These are phyloP conservation scores for Zapus hudsonius DNA, from an alignment of 2,113 vertebrate genomes.

Conservation along the genomic window DNA sequence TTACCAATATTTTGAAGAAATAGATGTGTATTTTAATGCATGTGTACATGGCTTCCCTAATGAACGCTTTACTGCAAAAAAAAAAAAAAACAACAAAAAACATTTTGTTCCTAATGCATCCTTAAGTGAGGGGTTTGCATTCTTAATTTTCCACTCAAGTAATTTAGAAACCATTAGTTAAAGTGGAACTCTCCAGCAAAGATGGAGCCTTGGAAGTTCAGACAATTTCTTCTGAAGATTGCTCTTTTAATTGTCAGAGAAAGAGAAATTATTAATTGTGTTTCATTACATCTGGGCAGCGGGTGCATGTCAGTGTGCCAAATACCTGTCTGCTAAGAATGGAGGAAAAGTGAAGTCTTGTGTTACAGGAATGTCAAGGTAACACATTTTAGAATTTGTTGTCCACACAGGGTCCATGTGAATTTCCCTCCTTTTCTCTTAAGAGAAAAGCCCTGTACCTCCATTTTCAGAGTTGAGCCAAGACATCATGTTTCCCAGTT, in stretches of 20 bases:
- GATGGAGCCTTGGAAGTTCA: conserved; percentile 69
- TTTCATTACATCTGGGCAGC: conserved; percentile 70
- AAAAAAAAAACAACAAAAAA: not conserved
- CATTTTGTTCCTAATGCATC: conserved; percentile 78
- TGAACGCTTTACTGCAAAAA: conserved; percentile 73
- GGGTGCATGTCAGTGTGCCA: conserved; percentile 35
- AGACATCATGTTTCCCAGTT: not conserved
- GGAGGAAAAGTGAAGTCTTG: not conserved
- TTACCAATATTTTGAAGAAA: conserved; percentile 64
- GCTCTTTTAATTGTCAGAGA: conserved; percentile 78
- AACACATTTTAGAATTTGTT: not conserved
- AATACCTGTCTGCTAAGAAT: conserved; percentile 54
- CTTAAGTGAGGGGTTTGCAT: conserved; percentile 77
- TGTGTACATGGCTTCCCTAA: conserved; percentile 69
- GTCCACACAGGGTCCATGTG: too few species aligned
- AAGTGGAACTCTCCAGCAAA: conserved; percentile 79
- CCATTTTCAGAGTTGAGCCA: not conserved
- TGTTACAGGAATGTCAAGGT: not conserved
- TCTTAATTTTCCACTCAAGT: conserved; percentile 82
- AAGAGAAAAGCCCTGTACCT: not conserved
- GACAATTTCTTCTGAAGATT: conserved; percentile 77
- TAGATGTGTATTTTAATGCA: conserved; percentile 55
- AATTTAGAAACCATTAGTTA: conserved; percentile 83
- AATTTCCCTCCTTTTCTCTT: not conserved
- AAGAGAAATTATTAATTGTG: conserved; percentile 80